Base-by-base conservation (phyloP, 2,113 vertebrate genomes). In the Dipodomys stephensi region DNA sequence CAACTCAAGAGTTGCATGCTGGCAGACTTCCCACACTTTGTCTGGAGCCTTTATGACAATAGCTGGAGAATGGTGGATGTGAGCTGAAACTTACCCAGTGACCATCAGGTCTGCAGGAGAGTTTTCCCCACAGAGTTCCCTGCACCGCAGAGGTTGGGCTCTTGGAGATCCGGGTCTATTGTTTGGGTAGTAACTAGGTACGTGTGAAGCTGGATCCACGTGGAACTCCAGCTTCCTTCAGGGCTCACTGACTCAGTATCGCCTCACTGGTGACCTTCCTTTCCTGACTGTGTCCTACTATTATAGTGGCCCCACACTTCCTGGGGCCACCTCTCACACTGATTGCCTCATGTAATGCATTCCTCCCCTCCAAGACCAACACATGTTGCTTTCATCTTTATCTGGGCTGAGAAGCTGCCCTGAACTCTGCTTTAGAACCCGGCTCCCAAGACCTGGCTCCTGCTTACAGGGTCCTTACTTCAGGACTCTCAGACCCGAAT, bases 401-500 rank as follows among this genome's bases (percentile, higher is more conserved):
- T 65, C 28, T 10, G 0, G 79, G 72, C 22, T 28, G 12, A 67
- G 35, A 53, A 27, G 19, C n/a, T 25, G 44, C 67, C 83, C 60
- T 7, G 13, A 35, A 16, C 49, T 87, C 87, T 28, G 46, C 10
- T 18, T 57, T 65, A 62, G 44, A 60, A 27, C 32, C 19, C 39
- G 7, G 19, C 2, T 27, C 69, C 3, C 16, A 30, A 9, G 0
- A 9, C 12, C 71, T 0, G 0, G 39, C 16, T 79, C 25, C 82
- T 69, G 65, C 44, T 69, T 35, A 30, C 0, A 2, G 46, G 28
- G 32, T 83, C 84, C 97, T 93, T 97, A 98, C 97, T 97, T 98
- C 67, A 98, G 95, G 85, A 97, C 78, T 96, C 97, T 96, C 95
- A 98, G 72, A 87, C 95, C 93, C 8, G 96, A 88, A 32, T 98